phyloP scores from a whole-genome alignment of 2,888 invertebrate genomes.

The Sarcophaga variegata region DNA sequence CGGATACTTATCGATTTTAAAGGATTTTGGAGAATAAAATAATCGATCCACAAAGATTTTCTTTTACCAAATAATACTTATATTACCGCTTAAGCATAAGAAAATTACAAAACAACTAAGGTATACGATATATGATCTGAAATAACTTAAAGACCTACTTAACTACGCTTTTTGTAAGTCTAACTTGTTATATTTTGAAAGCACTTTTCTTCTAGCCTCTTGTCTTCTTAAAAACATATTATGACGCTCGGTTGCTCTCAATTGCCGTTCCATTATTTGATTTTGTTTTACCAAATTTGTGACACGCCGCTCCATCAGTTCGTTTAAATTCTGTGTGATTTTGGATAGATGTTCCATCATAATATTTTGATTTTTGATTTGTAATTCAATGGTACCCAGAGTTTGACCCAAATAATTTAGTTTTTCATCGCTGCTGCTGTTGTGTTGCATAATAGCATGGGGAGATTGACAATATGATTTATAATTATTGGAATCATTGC shows the following conservation, averaged over 20 bases:
- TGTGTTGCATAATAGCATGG: not conserved
- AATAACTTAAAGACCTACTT: no score
- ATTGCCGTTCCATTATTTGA: constrained; percentile 38
- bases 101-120: no score
- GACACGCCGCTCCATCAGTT: constrained; percentile 55
- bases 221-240: constrained; percentile 38
- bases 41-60: no score
- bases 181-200: not conserved
- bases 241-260: constrained; percentile 19
- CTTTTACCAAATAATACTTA: no score
- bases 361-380: constrained; percentile 62
- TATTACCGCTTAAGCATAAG: no score
- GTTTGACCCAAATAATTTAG: constrained; percentile 40
- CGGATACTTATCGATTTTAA: no score
- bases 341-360: constrained; percentile 58
- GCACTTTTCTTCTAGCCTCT: constrained; percentile 34
- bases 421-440: constrained; percentile 9
- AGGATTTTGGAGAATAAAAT: no score
- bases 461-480: constrained; percentile 26
- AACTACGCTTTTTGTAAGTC: constrained; percentile 36
- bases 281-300: constrained; percentile 50
- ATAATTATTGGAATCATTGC: constrained; percentile 41
- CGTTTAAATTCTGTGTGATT: constrained; percentile 39
- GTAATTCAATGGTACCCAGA: constrained; percentile 32
- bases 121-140: no score